Evolutionary conservation across 2,113 vertebrate genomes (phyloP), one percentile per base, ranked within the genome.

Genomic region (Tychaedon coryphoeus): DNA sequence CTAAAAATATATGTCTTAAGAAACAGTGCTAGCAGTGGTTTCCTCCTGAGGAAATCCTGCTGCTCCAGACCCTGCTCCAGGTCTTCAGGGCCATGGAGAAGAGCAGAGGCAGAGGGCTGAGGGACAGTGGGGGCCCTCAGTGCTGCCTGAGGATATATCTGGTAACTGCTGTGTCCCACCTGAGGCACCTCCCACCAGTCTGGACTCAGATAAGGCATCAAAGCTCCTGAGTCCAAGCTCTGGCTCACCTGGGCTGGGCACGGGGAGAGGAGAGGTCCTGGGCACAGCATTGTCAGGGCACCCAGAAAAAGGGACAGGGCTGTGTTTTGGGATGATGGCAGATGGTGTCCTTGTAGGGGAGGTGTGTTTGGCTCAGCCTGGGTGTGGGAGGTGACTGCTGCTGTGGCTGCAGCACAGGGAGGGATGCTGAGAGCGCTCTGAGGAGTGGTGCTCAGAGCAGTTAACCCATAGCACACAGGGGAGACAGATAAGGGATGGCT

Each of bases 101-200:
- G 10, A 71, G 48, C 86, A 74, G 64, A 31, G 38, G n/a, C 64
- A 45, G 65, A 69, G 26, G 16, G 22, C 42, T 81, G 56, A 69
- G 42, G 25, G 9, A 14, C 42, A 45, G 19, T 1, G 0, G 14
- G 70, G n/a, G 5, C n/a, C 19, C 40, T 23, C 0, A 4, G 2
- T 15, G 13, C 57, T 62, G 34, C 43, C 25, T 64, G 25, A 45
- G 53, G 47, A 11, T 33, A 12, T 22, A 2, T 7, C 19, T 79
- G 15, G 5, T 48, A 13, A n/a, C 73, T 57, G 31, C 51, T 47
- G 38, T 85, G 56, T 29, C n/a, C 83, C 42, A 29, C 38, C 42
- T 43, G 47, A 75, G 70, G 53, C 38, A n/a, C 18, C 6, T 86
- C 26, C 53, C 53, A 23, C 6, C 43, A 33, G 13, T 5, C 54